phyloP scores from a whole-genome alignment of 2,888 invertebrate genomes.

The Cerastis leucographa region DNA sequence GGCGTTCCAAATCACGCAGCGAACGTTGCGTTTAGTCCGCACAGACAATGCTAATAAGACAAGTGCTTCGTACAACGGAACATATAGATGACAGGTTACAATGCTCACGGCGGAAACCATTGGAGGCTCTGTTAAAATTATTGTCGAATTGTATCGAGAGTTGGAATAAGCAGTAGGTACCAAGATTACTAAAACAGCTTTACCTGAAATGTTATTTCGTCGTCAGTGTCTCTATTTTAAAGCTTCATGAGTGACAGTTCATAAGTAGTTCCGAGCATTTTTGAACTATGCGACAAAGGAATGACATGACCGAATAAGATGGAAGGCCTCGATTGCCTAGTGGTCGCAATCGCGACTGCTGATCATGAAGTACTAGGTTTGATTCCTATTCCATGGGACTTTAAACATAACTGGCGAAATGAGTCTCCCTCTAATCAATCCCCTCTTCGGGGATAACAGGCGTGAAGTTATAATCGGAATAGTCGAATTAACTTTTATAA shows the following conservation, averaged over 20 bases:
- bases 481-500: neutral
- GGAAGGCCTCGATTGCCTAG: too few relatives aligned
- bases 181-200: neutral
- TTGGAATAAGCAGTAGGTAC: neutral
- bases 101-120: slow-evolving; percentile 65
- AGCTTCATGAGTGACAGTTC: neutral
- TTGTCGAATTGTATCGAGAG: slow-evolving; percentile 19
- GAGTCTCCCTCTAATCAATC: too few relatives aligned
- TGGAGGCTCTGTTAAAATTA: slow-evolving; percentile 55
- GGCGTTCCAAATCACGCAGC: slow-evolving; percentile 85
- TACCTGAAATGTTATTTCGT: neutral
- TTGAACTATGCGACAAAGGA: too few relatives aligned
- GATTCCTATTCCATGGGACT: too few relatives aligned
- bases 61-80: slow-evolving; percentile 80
- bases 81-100: slow-evolving; percentile 83
- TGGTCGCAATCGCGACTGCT: too few relatives aligned
- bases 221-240: neutral
- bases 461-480: neutral
- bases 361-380: too few relatives aligned
- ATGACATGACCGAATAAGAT: too few relatives aligned
- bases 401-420: too few relatives aligned
- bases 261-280: neutral
- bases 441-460: too few relatives aligned
- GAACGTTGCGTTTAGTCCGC: slow-evolving; percentile 77
- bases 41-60: slow-evolving; percentile 86